Evolutionary conservation across 2,113 vertebrate genomes (phyloP).

Genomic region (Helogale parvula): DNA sequence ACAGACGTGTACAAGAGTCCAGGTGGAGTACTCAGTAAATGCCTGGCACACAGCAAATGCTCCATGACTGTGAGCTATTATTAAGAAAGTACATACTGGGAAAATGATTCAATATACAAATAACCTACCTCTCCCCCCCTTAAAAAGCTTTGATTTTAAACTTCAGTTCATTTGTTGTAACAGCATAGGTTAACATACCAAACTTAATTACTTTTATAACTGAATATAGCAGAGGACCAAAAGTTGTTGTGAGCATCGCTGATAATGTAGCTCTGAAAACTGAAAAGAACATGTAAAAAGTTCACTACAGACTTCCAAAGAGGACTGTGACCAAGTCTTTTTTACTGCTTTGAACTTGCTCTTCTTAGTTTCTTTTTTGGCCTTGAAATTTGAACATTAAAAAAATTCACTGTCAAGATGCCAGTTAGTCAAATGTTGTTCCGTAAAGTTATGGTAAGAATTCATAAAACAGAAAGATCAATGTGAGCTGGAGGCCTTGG

Average conservation of each 20-base stretch:
- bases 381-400: not conserved
- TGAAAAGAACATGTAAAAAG: not conserved
- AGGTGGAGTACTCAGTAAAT: not conserved
- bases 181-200: not conserved
- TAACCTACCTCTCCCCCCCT: not conserved
- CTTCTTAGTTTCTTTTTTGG: not conserved
- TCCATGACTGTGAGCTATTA: not conserved
- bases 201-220: not conserved
- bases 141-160: not conserved
- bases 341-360: not conserved
- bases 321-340: not conserved
- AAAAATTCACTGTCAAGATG: not conserved
- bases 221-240: not conserved
- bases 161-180: not conserved
- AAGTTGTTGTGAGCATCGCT: not conserved
- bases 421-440: not conserved
- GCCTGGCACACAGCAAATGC: not conserved
- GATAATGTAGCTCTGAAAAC: not conserved
- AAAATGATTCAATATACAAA: not conserved
- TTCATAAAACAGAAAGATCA: not conserved
- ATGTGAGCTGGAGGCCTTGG: not conserved
- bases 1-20: not conserved
- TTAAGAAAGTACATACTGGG: not conserved
- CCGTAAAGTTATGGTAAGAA: not conserved
- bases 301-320: not conserved